These are phyloP conservation scores for Hirundichthys speculiger DNA, from an alignment of 2,113 vertebrate species.

Conservation along the genomic window DNA sequence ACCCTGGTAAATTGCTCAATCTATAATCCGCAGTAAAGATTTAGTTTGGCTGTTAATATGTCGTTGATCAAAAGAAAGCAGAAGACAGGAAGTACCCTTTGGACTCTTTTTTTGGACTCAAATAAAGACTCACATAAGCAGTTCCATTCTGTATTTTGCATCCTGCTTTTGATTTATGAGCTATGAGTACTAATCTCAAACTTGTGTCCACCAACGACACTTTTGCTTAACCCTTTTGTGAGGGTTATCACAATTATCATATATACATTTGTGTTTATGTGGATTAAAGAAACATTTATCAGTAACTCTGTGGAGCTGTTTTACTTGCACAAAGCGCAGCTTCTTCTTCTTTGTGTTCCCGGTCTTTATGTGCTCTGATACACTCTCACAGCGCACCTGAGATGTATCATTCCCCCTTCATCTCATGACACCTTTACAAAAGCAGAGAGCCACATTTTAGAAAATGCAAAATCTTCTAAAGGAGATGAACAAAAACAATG, in stretches of 20 bases:
- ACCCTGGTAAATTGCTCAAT: too few relatives aligned
- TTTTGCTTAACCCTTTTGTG: neutral
- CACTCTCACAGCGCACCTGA: too few relatives aligned
- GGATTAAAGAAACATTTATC: too few relatives aligned
- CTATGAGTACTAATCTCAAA: neutral
- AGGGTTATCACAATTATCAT: neutral
- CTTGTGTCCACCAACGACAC: neutral
- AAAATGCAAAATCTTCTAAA: slow-evolving; percentile 12
- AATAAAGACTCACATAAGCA: too few relatives aligned
- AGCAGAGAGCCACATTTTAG: neutral
- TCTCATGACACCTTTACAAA: slow-evolving; percentile 4
- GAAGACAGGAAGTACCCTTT: too few relatives aligned
- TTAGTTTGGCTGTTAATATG: too few relatives aligned
- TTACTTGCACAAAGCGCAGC: neutral
- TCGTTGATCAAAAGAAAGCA: too few relatives aligned
- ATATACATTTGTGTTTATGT: too few relatives aligned
- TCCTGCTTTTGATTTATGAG: neutral
- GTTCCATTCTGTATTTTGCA: neutral
- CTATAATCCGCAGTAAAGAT: too few relatives aligned
- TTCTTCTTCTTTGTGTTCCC: neutral
- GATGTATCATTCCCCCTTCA: neutral
- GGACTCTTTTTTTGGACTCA: too few relatives aligned
- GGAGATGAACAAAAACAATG: slow-evolving; percentile 8
- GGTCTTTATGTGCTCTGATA: neutral
- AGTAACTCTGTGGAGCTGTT: too few relatives aligned